Evolutionary conservation across 2,888 invertebrate genomes (phyloP).

Genomic region (Proisotoma minuta): DNA sequence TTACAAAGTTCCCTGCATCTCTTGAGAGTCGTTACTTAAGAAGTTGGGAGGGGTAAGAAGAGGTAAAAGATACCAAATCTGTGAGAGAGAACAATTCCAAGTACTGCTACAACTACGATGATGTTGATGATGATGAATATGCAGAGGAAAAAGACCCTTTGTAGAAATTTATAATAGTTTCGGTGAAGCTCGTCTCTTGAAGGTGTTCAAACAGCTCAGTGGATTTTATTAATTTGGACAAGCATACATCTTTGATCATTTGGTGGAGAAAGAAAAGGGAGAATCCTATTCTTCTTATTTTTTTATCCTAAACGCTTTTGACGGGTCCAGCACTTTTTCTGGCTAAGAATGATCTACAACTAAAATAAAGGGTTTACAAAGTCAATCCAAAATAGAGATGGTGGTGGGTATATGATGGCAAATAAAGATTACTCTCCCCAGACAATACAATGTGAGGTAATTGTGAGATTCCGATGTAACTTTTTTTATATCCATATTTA

Average conservation of each 20-base stretch:
- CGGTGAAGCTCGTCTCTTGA: neutral
- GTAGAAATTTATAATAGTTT: conserved; percentile 1
- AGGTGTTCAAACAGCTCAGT: conserved; percentile 18
- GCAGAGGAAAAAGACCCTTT: conserved; percentile 3
- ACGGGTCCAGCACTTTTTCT: conserved; percentile 21
- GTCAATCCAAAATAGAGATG: too few relatives aligned
- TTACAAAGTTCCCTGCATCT: neutral
- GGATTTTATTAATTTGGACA: conserved; percentile 37
- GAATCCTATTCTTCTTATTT: conserved; percentile 22
- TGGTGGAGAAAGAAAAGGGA: conserved; percentile 21
- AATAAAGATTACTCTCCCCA: neutral
- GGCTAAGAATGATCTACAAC: neutral
- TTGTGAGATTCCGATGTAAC: neutral
- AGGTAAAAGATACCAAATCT: neutral
- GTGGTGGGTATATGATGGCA: neutral
- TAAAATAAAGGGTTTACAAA: neutral
- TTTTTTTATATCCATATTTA: neutral
- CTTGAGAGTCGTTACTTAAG: neutral
- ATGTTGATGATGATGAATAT: conserved; percentile 10
- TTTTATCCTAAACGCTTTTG: conserved; percentile 16
- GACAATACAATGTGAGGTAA: neutral
- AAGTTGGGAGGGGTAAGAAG: neutral
- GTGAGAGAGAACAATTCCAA: neutral
- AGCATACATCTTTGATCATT: conserved; percentile 9
- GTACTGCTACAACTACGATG: neutral